These are phyloP conservation scores for Oreochromis spilurus DNA, from an alignment of 2,113 vertebrate genomes.

Conservation along the genomic window DNA sequence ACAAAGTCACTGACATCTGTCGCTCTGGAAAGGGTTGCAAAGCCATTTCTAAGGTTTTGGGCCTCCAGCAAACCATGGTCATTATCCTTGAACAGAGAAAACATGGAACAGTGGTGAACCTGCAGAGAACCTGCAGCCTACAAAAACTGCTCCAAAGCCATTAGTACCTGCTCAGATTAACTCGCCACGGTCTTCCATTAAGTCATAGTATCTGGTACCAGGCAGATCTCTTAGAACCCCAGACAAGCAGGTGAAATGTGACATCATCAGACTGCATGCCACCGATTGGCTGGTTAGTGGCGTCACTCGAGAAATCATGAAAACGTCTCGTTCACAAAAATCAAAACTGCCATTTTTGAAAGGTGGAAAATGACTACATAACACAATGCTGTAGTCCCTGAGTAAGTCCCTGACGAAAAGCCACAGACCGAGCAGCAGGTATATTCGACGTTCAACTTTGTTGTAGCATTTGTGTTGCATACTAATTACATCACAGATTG, in stretches of 20 bases:
- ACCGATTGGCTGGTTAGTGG: neutral
- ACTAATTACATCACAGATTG: neutral
- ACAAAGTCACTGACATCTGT: fast-evolving
- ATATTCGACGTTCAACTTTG: neutral
- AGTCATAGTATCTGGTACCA: neutral
- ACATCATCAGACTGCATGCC: neutral
- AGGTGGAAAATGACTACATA: neutral
- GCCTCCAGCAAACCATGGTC: neutral
- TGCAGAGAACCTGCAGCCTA: neutral
- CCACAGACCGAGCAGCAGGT: neutral
- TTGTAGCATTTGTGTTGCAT: neutral
- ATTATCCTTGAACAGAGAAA: neutral
- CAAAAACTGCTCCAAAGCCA: neutral
- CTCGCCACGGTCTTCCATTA: neutral
- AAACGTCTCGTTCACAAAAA: neutral
- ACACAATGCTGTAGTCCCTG: neutral
- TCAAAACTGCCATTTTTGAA: neutral
- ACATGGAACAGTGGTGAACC: neutral
- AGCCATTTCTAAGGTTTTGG: neutral
- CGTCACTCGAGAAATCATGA: too few relatives aligned
- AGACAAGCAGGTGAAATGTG: neutral
- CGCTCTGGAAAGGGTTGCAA: neutral
- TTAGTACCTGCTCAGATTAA: neutral
- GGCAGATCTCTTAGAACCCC: neutral
- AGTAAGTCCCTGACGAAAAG: neutral